Evolutionary conservation across 2,797 vertebrate genomes (phyloP), one percentile per base, ranked within the genome.

Genomic region (Buphagus erythrorhynchus): DNA sequence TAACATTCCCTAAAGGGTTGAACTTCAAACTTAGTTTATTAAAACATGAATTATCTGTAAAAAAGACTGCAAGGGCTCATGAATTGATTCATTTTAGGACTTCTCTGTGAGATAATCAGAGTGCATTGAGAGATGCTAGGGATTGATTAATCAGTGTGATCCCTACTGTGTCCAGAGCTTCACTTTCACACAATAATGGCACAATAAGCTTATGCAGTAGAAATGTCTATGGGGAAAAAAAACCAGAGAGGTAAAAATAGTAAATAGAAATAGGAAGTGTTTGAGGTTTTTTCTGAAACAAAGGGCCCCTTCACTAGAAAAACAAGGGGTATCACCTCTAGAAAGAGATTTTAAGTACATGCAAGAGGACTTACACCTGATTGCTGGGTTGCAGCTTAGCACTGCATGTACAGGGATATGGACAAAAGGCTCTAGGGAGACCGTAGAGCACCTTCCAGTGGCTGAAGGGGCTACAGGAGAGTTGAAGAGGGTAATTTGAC

Each of bases 71-170:
- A 87, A 67, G 82, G 16, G 16, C 11, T 54, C 67, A 68, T 35
- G 26, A 91, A 91, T 79, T 71, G 93, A 96, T 95, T 95, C 91
- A 77, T 94, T 96, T 96, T 85, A 89, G 90, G 84, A 65, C 62
- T 94, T 91, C 54, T 82, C 75, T 80, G 59, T 31, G 81, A 95
- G 86, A 95, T 87, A 96, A 96, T 97, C 92, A 97, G 91, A 79
- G 45, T 11, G 21, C 43, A 91, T n/a, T 73, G 86, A 92, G 65
- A 95, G 72, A 90, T 48, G 77, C 28, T 78, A 87, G 57, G 55
- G 46, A 95, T 35, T 93, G 95, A 97, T 96, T 96, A 95, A 97
- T 95, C 74, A 46, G 72, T 86, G 54, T 35, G 76, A 84, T 66
- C 65, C 93, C 86, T 85, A 80, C 85, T n/a, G 90, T 7, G 81